Evolutionary conservation across 2,113 vertebrate genomes (phyloP).

Genomic region (Ascaphus truei): DNA sequence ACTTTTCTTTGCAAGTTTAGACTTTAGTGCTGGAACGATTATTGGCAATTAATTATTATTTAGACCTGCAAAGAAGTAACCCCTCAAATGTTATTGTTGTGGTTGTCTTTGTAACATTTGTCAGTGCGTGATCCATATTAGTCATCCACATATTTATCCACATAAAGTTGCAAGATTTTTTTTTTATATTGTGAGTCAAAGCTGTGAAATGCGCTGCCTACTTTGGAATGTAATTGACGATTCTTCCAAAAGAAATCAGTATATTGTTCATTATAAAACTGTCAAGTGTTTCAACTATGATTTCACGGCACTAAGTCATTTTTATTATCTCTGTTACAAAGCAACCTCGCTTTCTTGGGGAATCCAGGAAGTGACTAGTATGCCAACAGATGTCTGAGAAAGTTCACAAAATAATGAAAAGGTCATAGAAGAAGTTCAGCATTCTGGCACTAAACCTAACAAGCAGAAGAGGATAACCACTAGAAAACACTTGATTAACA

Average conservation of each 20-base stretch:
- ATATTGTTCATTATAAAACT: neutral
- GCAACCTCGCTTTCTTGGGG: neutral
- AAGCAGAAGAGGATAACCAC: no score
- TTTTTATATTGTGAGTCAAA: neutral
- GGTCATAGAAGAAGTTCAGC: no score
- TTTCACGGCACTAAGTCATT: neutral
- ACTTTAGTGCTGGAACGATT: no score
- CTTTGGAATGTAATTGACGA: neutral
- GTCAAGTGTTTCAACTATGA: neutral
- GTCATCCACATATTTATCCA: no score
- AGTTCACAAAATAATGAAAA: neutral
- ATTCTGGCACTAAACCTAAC: no score
- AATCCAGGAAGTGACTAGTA: neutral
- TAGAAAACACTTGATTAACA: no score
- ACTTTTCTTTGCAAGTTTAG: no score
- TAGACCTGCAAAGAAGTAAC: no score
- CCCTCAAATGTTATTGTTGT: neutral
- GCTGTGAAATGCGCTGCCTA: neutral
- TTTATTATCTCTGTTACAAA: neutral
- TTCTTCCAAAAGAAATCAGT: neutral
- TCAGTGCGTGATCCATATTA: neutral
- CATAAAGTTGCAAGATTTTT: neutral
- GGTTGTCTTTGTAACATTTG: neutral
- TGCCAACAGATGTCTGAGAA: neutral
- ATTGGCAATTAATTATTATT: no score